A percentile compares a stretch with the other conserved stretches of the same genome.
Conservation (phyloP, 1,140 invertebrate species). For the Aculops lycopersici region DNA sequence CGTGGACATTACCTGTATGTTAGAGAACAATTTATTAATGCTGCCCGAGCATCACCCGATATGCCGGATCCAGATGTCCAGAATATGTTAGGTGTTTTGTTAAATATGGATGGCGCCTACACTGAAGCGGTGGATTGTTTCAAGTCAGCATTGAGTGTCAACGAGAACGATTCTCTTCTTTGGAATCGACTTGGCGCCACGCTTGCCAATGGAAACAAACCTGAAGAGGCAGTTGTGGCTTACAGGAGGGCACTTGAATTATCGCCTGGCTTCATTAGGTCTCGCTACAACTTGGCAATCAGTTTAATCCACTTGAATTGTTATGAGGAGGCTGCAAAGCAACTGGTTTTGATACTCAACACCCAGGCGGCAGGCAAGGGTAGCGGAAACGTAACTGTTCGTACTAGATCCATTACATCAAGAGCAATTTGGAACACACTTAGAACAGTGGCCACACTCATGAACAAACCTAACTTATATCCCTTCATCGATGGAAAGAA, state of each 20-base stretch:
- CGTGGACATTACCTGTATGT: constrained; percentile 30
- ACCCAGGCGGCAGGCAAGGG: constrained; percentile 47
- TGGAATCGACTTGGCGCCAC: constrained; percentile 95
- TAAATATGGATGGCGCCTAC: constrained; percentile 70
- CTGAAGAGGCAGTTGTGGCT: constrained; percentile 78
- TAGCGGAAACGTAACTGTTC: constrained; percentile 14
- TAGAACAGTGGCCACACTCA: constrained; percentile 50
- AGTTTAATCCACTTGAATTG: constrained; percentile 83
- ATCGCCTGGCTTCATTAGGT: constrained; percentile 75
- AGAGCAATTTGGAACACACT: constrained; percentile 79
- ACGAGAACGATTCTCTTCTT: constrained; percentile 56
- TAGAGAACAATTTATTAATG: constrained; percentile 45
- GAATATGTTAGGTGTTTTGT: constrained; percentile 69
- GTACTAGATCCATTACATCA: constrained; percentile 28
- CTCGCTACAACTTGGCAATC: constrained; percentile 86
- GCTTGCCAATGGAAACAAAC: constrained; percentile 66
- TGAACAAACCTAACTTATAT: constrained; percentile 45
- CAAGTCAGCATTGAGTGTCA: constrained; percentile 44
- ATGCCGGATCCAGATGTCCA: constrained; percentile 74
- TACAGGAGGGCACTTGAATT: constrained; percentile 67
- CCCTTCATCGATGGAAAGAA: constrained; percentile 32
- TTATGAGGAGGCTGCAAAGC: constrained; percentile 73
- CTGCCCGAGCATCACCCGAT: constrained; percentile 38
- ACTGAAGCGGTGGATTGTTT: constrained; percentile 91
- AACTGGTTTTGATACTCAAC: constrained; percentile 66